Conservation (phyloP, 2,113 vertebrate genomes). For the Penelope pileata region DNA sequence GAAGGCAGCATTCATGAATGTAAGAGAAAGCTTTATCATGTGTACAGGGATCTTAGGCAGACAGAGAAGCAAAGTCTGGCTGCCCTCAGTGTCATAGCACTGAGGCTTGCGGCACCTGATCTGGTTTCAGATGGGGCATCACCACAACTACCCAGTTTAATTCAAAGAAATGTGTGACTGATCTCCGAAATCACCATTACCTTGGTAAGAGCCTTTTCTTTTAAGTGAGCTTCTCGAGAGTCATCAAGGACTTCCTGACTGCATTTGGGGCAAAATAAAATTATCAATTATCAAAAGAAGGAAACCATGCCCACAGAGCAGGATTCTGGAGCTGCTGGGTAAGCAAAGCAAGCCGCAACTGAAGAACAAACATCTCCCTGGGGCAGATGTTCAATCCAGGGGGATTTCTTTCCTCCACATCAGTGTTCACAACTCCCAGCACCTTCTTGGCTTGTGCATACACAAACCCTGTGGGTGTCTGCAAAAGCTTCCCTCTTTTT, state of each 20-base stretch:
- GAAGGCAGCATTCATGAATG: neutral
- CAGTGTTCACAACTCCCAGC: neutral
- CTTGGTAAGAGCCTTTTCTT: neutral
- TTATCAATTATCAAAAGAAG: neutral
- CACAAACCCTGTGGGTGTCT: neutral
- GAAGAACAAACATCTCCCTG: neutral
- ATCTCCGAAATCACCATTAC: neutral
- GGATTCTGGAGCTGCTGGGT: neutral
- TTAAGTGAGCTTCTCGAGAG: neutral
- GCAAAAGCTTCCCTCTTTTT: neutral
- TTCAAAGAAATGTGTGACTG: neutral
- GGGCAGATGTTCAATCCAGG: too few species aligned
- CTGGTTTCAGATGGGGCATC: neutral
- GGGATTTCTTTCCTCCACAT: neutral
- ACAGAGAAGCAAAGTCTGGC: neutral
- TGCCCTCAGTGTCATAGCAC: neutral
- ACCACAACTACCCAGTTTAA: rapidly evolving
- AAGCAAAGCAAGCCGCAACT: neutral
- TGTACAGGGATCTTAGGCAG: neutral
- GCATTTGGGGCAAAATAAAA: neutral
- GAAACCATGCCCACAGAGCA: neutral
- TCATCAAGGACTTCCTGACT: rapidly evolving
- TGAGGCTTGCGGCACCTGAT: neutral
- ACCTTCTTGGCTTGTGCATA: neutral
- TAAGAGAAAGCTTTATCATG: neutral